These are phyloP conservation scores for Tychaedon coryphoeus DNA, from an alignment of 2,113 vertebrate species.

Conservation along the genomic window DNA sequence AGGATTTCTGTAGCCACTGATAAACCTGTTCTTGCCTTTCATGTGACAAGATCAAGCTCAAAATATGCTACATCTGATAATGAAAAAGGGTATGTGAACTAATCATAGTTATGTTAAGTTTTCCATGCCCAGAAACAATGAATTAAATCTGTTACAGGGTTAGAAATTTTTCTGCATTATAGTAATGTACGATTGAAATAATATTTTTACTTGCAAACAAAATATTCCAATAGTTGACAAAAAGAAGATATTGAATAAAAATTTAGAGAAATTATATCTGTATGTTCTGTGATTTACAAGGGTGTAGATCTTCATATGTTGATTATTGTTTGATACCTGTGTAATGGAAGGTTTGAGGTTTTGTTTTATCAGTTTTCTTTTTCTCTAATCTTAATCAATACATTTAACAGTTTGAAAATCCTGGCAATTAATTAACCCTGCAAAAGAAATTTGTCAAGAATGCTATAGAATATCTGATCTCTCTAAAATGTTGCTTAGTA, in stretches of 20 bases:
- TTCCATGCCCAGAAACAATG: not conserved
- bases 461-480: not conserved
- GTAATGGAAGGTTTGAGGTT: not conserved
- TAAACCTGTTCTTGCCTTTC: not conserved
- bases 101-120: not conserved
- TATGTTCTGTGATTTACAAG: not conserved
- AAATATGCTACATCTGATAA: not conserved
- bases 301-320: not conserved
- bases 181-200: not conserved
- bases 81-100: not conserved
- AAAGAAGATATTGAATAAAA: not conserved
- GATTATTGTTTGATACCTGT: fast-evolving
- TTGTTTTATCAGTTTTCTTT: not conserved
- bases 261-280: not conserved
- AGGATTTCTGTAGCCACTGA: not conserved
- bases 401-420: not conserved
- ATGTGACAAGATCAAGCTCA: not conserved
- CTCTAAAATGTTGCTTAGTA: not conserved
- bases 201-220: not conserved
- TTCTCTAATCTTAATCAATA: not conserved
- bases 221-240: not conserved
- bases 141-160: not conserved
- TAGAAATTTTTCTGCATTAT: not conserved
- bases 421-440: not conserved
- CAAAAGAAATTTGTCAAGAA: not conserved